A percentile compares a stretch with the other conserved stretches of the same genome.
Evolutionary conservation across 2,113 vertebrate genomes (phyloP).

Genomic region (Psophia crepitans): DNA sequence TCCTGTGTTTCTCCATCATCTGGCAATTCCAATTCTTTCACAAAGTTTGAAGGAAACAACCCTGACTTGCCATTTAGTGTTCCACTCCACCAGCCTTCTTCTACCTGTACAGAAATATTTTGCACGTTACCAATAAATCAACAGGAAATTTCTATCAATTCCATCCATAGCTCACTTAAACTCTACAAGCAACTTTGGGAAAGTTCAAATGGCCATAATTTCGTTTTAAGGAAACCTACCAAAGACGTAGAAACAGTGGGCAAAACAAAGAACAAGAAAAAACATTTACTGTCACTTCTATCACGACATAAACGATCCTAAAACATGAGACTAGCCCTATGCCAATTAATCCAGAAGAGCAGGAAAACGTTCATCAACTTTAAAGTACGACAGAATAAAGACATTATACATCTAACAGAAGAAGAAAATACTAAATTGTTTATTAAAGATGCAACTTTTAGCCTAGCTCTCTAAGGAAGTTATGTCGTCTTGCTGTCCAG

Average conservation of each 20-base stretch:
- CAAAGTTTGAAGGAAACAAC: slow-evolving; percentile 94
- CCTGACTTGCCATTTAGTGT: slow-evolving; percentile 82
- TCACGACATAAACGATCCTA: not conserved
- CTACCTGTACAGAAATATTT: slow-evolving; percentile 78
- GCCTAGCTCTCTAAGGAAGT: not conserved
- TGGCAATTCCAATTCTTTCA: slow-evolving; percentile 84
- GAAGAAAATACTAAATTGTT: not conserved
- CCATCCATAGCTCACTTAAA: not conserved
- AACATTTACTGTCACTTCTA: not conserved
- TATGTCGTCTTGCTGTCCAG: not conserved
- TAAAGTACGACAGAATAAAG: not conserved
- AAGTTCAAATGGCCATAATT: not conserved
- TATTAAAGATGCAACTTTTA: not conserved
- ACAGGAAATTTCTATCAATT: not conserved
- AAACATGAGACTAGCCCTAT: not conserved
- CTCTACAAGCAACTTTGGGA: not conserved
- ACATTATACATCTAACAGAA: not conserved
- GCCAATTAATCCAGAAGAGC: not conserved
- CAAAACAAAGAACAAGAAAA: not conserved
- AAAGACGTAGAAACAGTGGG: not conserved
- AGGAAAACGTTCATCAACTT: not conserved
- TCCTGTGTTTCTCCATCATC: slow-evolving; percentile 82
- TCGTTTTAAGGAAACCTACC: not conserved
- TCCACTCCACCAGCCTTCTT: slow-evolving; percentile 97
- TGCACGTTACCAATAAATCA: not conserved